A percentile compares a stretch with the other conserved stretches of the same genome.
Conservation (phyloP, 2,113 vertebrate species). For the Nothobranchius furzeri region DNA sequence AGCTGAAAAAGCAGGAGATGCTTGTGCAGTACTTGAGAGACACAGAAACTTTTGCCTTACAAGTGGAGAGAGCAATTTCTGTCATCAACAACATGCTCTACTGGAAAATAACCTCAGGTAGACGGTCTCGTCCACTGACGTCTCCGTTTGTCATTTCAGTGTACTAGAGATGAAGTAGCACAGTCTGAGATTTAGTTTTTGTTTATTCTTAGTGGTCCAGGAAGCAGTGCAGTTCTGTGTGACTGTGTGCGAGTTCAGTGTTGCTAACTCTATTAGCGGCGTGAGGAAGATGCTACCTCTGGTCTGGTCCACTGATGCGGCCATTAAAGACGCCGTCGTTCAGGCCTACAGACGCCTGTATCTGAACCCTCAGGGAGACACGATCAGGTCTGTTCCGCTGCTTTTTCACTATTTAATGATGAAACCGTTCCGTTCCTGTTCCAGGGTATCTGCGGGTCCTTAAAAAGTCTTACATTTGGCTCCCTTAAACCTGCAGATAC, state of each 20-base stretch:
- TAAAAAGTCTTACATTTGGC: no score
- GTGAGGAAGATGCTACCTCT: slow-evolving; percentile 93
- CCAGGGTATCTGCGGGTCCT: no score
- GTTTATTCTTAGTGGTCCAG: slow-evolving; percentile 85
- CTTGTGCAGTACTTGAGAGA: slow-evolving; percentile 93
- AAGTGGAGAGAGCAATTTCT: slow-evolving; percentile 88
- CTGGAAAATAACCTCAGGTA: slow-evolving; percentile 89
- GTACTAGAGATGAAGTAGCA: background rate
- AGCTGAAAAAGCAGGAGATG: slow-evolving; percentile 91
- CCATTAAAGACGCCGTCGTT: slow-evolving; percentile 91
- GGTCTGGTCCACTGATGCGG: slow-evolving; percentile 91
- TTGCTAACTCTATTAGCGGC: slow-evolving; percentile 88
- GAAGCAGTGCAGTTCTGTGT: slow-evolving; percentile 97
- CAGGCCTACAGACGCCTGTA: slow-evolving; percentile 90
- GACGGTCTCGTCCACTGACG: background rate
- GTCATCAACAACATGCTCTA: slow-evolving; percentile 91
- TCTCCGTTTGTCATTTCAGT: no score
- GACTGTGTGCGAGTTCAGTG: slow-evolving; percentile 87
- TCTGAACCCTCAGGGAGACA: slow-evolving; percentile 84
- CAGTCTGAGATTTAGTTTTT: background rate
- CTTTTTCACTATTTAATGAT: background rate
- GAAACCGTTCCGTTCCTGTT: background rate
- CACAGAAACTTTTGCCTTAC: slow-evolving; percentile 87
- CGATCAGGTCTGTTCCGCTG: slow-evolving; percentile 77
- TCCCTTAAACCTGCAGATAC: no score